Conservation (phyloP, 2,113 vertebrate genomes). For the Silurus asotus region DNA sequence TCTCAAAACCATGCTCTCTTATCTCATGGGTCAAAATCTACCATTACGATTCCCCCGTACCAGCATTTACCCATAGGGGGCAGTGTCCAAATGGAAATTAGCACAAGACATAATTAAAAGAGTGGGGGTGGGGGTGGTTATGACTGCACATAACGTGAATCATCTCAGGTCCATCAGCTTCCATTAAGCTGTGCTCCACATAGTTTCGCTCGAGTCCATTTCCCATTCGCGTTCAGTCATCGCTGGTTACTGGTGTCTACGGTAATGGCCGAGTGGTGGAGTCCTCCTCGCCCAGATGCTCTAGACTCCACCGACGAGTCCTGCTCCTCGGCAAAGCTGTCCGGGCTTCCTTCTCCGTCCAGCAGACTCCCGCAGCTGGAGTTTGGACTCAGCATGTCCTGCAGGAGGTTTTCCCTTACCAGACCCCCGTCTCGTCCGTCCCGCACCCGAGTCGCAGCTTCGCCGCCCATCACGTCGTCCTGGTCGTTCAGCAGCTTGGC, state of each 20-base stretch:
- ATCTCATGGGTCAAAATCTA: slow-evolving; percentile 32
- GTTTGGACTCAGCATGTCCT: slow-evolving; percentile 84
- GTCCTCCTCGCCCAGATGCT: slow-evolving; percentile 63
- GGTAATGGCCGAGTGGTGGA: slow-evolving; percentile 75
- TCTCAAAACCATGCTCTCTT: slow-evolving; percentile 30
- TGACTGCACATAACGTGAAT: slow-evolving; percentile 49
- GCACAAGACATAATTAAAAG: slow-evolving; percentile 30
- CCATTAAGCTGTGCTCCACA: slow-evolving; percentile 6
- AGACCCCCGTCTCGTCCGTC: slow-evolving; percentile 66
- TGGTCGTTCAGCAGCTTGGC: slow-evolving; percentile 85
- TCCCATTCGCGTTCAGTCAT: slow-evolving; percentile 67
- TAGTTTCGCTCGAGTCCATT: background rate
- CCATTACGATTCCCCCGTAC: slow-evolving; percentile 43
- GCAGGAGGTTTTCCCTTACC: slow-evolving; percentile 80
- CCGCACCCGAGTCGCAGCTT: slow-evolving; percentile 70
- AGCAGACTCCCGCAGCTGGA: slow-evolving; percentile 85
- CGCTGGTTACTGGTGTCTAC: slow-evolving; percentile 75
- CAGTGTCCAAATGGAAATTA: slow-evolving; percentile 26
- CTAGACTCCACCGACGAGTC: slow-evolving; percentile 73
- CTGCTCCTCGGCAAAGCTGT: slow-evolving; percentile 83
- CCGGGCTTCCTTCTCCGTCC: slow-evolving; percentile 82
- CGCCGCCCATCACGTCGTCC: slow-evolving; percentile 78
- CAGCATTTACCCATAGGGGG: slow-evolving; percentile 42
- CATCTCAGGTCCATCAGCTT: slow-evolving; percentile 26
- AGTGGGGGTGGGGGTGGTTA: slow-evolving; percentile 9